These are phyloP conservation scores for Mycteria americana DNA, from an alignment of 2,797 vertebrate species.

Conservation along the genomic window DNA sequence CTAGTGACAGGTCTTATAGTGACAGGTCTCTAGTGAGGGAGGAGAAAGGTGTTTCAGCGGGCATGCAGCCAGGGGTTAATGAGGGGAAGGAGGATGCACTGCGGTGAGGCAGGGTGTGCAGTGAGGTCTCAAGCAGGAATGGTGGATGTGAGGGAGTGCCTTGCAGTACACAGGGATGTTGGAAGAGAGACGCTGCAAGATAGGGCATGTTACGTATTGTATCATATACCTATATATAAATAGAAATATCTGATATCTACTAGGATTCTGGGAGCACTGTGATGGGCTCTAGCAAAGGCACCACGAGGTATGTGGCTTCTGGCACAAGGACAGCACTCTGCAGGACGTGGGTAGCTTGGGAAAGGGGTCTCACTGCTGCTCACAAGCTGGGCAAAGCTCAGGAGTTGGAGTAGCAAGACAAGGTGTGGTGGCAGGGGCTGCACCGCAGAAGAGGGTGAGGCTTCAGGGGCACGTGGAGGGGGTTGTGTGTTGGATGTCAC, in stretches of 20 bases:
- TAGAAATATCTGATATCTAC: rapidly evolving
- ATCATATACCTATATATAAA: neutral
- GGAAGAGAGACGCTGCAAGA: neutral
- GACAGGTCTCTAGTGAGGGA: neutral
- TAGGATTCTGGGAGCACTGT: neutral
- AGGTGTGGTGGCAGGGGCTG: neutral
- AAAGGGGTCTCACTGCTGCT: neutral
- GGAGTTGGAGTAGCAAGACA: neutral
- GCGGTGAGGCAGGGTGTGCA: neutral
- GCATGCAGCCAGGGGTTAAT: neutral
- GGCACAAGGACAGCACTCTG: neutral
- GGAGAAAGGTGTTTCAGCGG: neutral
- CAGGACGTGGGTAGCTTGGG: neutral
- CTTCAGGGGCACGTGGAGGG: neutral
- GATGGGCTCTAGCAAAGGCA: neutral
- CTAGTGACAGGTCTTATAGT: too few relatives aligned
- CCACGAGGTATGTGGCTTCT: rapidly evolving
- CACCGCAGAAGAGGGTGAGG: neutral
- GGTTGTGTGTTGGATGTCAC: neutral
- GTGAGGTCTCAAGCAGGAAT: neutral
- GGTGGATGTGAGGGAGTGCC: neutral
- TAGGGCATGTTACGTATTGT: neutral
- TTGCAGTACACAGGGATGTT: neutral
- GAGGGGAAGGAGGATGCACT: neutral
- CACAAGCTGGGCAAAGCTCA: neutral